These are phyloP conservation scores for Hyles euphorbiae DNA, from an alignment of 1,140 invertebrate species.

Conservation along the genomic window DNA sequence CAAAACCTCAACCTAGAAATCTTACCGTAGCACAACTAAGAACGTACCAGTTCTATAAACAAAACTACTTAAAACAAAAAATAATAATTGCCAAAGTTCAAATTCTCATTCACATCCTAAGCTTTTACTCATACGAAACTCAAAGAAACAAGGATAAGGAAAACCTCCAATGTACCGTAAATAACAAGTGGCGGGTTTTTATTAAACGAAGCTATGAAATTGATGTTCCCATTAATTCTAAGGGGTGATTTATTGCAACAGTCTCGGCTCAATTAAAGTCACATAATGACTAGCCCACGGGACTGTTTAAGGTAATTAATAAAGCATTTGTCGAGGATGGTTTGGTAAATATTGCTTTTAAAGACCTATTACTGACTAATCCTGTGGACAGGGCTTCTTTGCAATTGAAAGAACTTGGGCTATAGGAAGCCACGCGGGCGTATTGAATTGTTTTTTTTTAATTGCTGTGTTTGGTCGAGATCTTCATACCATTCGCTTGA, in stretches of 20 bases:
- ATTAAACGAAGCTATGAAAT: slow-evolving; percentile 42
- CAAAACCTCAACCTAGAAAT: too few relatives aligned
- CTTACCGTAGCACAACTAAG: too few relatives aligned
- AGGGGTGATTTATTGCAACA: slow-evolving; percentile 34
- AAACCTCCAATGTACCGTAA: slow-evolving; percentile 30
- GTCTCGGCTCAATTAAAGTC: slow-evolving; percentile 36
- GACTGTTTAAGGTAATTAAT: not conserved
- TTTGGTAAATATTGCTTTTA: not conserved
- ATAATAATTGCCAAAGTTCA: too few relatives aligned
- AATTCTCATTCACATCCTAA: too few relatives aligned
- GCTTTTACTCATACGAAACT: not conserved
- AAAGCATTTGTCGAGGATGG: too few relatives aligned
- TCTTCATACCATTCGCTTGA: too few relatives aligned
- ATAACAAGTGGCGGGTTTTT: slow-evolving; percentile 36
- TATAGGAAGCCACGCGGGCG: not conserved
- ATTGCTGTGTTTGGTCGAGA: too few relatives aligned
- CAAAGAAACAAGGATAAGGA: slow-evolving; percentile 18
- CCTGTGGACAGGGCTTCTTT: not conserved
- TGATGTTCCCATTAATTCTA: slow-evolving; percentile 43
- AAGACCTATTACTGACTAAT: not conserved
- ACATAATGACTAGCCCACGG: slow-evolving; percentile 26
- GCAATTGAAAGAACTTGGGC: not conserved
- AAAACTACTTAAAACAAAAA: too few relatives aligned
- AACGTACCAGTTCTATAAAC: too few relatives aligned
- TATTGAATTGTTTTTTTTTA: too few relatives aligned